Conservation (phyloP, 64 coral and sea anemone genomes). For the Actinia equina region DNA sequence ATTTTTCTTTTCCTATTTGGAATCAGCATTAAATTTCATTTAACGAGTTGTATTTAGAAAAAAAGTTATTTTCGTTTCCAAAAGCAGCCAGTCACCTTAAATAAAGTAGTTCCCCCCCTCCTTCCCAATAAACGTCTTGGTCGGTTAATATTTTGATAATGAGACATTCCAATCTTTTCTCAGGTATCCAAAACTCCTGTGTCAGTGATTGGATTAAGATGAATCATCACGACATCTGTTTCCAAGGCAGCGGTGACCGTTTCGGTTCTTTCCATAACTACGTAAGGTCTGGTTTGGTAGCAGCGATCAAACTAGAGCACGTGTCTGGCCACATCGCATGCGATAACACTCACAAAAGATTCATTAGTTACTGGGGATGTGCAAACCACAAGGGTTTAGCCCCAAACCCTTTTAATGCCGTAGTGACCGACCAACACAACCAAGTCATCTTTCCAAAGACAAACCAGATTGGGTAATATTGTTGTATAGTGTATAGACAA, state of each 20-base stretch:
- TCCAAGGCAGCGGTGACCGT: slow-evolving; percentile 37
- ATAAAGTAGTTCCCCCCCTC: too few relatives aligned
- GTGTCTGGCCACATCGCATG: slow-evolving; percentile 50
- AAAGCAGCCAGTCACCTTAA: too few relatives aligned
- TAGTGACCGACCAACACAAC: slow-evolving; percentile 63
- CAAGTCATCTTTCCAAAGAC: slow-evolving; percentile 53
- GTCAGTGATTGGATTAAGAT: slow-evolving; percentile 38
- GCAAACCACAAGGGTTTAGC: neutral
- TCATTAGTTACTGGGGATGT: slow-evolving; percentile 81
- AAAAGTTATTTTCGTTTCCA: too few relatives aligned
- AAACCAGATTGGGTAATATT: neutral
- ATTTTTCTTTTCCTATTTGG: too few relatives aligned
- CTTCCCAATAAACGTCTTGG: too few relatives aligned
- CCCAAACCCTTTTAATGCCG: slow-evolving; percentile 46
- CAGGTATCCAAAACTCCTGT: neutral
- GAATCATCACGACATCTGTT: slow-evolving; percentile 49
- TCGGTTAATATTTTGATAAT: too few relatives aligned
- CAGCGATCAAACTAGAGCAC: slow-evolving; percentile 73
- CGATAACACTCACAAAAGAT: slow-evolving; percentile 15
- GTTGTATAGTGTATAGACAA: neutral
- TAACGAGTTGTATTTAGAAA: too few relatives aligned
- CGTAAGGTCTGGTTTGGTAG: slow-evolving; percentile 40
- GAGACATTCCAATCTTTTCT: too few relatives aligned
- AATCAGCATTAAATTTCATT: too few relatives aligned
- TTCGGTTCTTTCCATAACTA: slow-evolving; percentile 46